Evolutionary conservation across 1,140 invertebrate genomes (phyloP).

Genomic region (Arion vulgaris): DNA sequence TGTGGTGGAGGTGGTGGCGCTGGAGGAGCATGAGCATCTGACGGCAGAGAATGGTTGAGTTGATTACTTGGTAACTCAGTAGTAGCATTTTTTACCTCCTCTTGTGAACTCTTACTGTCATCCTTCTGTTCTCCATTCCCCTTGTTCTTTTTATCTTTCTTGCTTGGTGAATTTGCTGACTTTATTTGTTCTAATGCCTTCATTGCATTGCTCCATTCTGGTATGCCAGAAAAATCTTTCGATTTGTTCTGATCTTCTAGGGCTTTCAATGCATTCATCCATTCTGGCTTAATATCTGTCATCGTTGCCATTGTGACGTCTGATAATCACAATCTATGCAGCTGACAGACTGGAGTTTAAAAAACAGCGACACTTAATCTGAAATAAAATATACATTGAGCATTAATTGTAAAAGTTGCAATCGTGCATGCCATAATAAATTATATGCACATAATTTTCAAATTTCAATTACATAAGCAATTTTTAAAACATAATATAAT

Average conservation of each 20-base stretch:
- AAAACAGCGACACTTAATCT: too few relatives aligned
- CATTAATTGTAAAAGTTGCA: too few relatives aligned
- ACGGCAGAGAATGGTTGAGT: background rate
- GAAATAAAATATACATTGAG: too few relatives aligned
- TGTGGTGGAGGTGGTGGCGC: conserved; percentile 40
- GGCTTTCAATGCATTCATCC: conserved; percentile 59
- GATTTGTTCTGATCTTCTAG: conserved; percentile 50
- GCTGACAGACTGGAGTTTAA: too few relatives aligned
- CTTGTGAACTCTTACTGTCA: background rate
- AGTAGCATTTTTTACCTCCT: background rate
- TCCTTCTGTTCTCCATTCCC: background rate
- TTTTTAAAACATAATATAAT: too few relatives aligned
- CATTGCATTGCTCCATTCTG: conserved; percentile 61
- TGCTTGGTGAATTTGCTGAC: conserved; percentile 37
- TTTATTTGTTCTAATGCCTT: conserved; percentile 57
- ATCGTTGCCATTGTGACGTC: background rate
- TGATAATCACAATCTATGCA: background rate
- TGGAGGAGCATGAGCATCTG: conserved; percentile 15
- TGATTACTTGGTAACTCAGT: background rate
- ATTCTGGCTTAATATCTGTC: conserved; percentile 56
- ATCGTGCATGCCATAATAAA: too few relatives aligned
- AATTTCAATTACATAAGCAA: too few relatives aligned
- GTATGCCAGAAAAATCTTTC: conserved; percentile 25
- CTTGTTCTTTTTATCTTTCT: conserved; percentile 37
- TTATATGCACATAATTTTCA: too few relatives aligned